Conservation (phyloP, 2,113 vertebrate genomes). For the cat (Felis catus) region F.catus_Fca126_mat1.0 CM031419.1:17454001-17454500, state of each 20-base stretch:
- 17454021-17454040: too few relatives aligned
- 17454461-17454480: background rate
- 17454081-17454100: too few relatives aligned
- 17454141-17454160: too few relatives aligned
- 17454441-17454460: background rate
- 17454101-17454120: too few relatives aligned
- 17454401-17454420: background rate
- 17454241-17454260: background rate
- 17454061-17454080: too few relatives aligned
- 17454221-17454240: background rate
- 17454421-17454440: background rate
- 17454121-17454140: too few relatives aligned
- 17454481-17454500: background rate
- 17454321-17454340: background rate
- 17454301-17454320: background rate
- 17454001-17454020: background rate
- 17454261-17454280: background rate
- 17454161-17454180: too few relatives aligned
- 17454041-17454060: too few relatives aligned
- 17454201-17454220: too few relatives aligned
- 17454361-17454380: background rate
- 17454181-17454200: too few relatives aligned
- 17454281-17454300: background rate
- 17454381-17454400: background rate
- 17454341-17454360: background rate